Evolutionary conservation across 1,140 invertebrate species (phyloP), one percentile per base, ranked within the genome.

Genomic region (Palaemon carinicauda): DNA sequence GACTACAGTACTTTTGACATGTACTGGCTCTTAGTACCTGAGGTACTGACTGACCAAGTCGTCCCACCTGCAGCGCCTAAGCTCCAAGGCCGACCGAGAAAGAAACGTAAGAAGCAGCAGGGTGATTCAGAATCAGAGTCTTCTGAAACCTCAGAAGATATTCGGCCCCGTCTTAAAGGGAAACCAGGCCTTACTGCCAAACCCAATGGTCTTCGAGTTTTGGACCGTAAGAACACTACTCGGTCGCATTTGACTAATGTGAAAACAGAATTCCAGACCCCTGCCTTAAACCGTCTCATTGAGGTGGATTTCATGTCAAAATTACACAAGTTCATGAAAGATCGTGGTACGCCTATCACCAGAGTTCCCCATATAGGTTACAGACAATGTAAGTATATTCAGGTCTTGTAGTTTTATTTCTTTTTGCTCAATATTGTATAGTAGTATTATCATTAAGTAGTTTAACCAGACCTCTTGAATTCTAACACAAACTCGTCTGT

Each of bases 51-150:
- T 81, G 73, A 75, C n/a, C 51, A 29, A 51, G 31, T 15, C 60
- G 52, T 52, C 24, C 27, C 80, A 65, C 53, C 60, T 60, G 56
- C 90, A 94, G 96, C 96, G 74, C 97, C 96, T 5, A 96, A 96
- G 91, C 92, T 97, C 89, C 97, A 97, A 92, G 96, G 96, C 14
- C 91, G 96, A 87, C 95, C 95, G 41, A 93, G 95, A 53, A 95
- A 95, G 78, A 95, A 94, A 90, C 93, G 89, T 77, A 94, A 95
- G 92, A 94, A 94, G 90, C 93, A 94, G 90, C 93, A 94, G 27
- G 93, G 93, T 1, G 94, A 94, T 86, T 94, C 95, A 1, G 95
- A 95, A 77, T 92, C 92, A 84, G 95, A 95, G 90, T 94, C 94
- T 87, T 95, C 94, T 73, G 94, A 95, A 89, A 93, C 93, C 0